Evolutionary conservation across 2,113 vertebrate species (phyloP).

Genomic region (Arenaria interpres): DNA sequence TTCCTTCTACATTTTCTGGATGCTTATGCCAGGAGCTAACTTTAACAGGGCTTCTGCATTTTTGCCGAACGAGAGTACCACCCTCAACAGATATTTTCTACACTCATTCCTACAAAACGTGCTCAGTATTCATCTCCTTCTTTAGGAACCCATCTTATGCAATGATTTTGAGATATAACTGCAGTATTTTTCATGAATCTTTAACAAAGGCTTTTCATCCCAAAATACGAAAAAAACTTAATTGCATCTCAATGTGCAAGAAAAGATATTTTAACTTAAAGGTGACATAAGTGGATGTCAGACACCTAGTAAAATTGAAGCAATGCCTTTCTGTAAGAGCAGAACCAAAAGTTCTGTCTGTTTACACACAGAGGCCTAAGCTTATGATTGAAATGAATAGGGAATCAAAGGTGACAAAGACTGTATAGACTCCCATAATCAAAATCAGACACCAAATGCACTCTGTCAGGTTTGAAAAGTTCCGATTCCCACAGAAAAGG

Average conservation of each 20-base stretch:
- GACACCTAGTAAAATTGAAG: neutral
- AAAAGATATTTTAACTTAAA: neutral
- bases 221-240: neutral
- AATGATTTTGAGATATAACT: neutral
- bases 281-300: neutral
- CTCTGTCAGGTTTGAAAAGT: neutral
- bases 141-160: neutral
- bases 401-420: neutral
- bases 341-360: neutral
- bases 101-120: neutral
- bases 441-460: neutral
- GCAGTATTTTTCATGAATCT: neutral
- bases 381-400: neutral
- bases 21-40: neutral
- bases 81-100: neutral
- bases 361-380: neutral
- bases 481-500: neutral
- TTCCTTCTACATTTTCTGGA: neutral
- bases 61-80: neutral
- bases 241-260: rapidly evolving
- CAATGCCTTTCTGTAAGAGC: neutral
- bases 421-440: neutral
- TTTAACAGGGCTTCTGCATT: neutral
- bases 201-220: neutral
- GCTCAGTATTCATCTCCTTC: neutral